A percentile compares a stretch with the other conserved stretches of the same genome.
Conservation (phyloP, 1,140 invertebrate genomes). For the Brachionus manjavacas region DNA sequence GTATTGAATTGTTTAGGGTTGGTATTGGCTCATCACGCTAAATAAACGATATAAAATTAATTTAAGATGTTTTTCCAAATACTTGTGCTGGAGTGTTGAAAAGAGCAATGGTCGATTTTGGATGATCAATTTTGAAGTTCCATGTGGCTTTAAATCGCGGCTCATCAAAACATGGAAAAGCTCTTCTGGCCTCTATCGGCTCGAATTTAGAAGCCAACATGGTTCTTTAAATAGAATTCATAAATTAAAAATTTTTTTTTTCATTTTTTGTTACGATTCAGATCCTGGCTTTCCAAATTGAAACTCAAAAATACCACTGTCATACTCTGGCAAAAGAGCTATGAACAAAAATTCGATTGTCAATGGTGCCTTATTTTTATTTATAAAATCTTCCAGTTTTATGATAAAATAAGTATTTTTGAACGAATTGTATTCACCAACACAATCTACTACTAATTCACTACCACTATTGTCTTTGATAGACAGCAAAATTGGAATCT, state of each 20-base stretch:
- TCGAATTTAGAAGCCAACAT: slow-evolving; percentile 40
- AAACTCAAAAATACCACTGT: slow-evolving; percentile 41
- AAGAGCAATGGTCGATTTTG: slow-evolving; percentile 2
- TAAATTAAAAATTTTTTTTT: not conserved
- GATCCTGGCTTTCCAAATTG: not conserved
- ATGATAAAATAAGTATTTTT: slow-evolving; percentile 19
- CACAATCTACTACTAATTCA: not conserved
- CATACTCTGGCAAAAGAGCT: not conserved
- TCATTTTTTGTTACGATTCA: slow-evolving; percentile 8
- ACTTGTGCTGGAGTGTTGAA: slow-evolving; percentile 12
- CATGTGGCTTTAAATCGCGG: slow-evolving; percentile 28
- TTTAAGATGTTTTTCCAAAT: not conserved
- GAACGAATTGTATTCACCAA: not conserved
- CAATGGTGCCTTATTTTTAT: not conserved
- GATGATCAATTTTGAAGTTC: slow-evolving; percentile 13
- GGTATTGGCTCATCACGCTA: not conserved
- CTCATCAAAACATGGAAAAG: slow-evolving; percentile 40
- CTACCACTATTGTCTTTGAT: not conserved
- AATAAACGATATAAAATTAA: not conserved
- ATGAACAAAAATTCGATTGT: slow-evolving; percentile 19
- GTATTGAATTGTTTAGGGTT: not conserved
- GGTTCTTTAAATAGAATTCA: not conserved
- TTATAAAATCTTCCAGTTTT: not conserved
- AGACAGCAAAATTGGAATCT: slow-evolving; percentile 5
- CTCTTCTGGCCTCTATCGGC: slow-evolving; percentile 25